Base-by-base conservation (phyloP, 2,797 vertebrate species). In the Notolepis coatsorum region DNA sequence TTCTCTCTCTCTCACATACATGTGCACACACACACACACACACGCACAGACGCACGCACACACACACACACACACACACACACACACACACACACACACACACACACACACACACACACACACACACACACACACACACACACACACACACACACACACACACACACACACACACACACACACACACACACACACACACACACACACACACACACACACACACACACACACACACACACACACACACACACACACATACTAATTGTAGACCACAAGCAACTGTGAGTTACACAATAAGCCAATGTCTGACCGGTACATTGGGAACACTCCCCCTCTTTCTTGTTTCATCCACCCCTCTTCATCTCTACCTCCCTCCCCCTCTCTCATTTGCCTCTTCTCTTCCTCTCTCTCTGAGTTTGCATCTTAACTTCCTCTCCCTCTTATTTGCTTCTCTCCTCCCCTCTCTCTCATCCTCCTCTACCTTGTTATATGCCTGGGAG, bases 401-500 rank as follows among this genome's bases (percentile, higher is more conserved):
- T 25, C 65, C 63, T n/a, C n/a, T n/a, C n/a, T n/a, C n/a, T n/a
- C n/a, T n/a, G n/a, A n/a, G n/a, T n/a, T n/a, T n/a, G n/a, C n/a
- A n/a, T n/a, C n/a, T n/a, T n/a, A n/a, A 39, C 49, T 45, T 20
- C 3, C 49, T 50, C 39, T 55, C 63, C 27, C 21, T 39, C 72
- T 4, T 61, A n/a, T 27, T 12, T 4, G 23, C 21, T 46, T 3
- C 21, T 10, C 3, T 24, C 21, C n/a, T n/a, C n/a, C 15, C 17
- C 9, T 50, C 48, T 55, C 15, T 28, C 45, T 45, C 18, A 51
- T 61, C 23, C 43, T 70, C 30, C n/a, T 56, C 41, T 49, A 35
- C 47, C 74, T 71, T 80, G 65, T 84, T 81, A 76, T 72, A 71
- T n/a, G n/a, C 46, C 70, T 57, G 43, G 82, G 37, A 79, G 54